Percentiles rank a stretch among this genome's conserved stretches.
These are phyloP conservation scores for Dorcus hopei DNA, from an alignment of 2,888 invertebrate species.

Conservation along the genomic window DNA sequence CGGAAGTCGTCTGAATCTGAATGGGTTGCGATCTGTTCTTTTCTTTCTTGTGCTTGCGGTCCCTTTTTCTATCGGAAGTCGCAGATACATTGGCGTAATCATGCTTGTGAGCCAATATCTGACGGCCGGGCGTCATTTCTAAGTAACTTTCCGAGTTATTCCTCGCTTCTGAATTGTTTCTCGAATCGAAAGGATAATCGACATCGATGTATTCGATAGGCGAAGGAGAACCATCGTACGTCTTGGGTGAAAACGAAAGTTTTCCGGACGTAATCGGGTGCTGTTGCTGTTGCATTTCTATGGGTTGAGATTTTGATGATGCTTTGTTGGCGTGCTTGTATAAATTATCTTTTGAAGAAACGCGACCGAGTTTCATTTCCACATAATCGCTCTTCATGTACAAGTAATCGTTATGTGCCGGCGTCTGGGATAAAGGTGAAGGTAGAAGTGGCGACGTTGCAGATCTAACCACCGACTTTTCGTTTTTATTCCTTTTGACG, in stretches of 20 bases:
- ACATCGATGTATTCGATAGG: constrained; percentile 30
- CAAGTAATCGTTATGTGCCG: constrained; percentile 41
- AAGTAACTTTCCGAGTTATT: constrained; percentile 47
- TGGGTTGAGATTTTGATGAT: too few species aligned
- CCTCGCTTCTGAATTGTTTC: constrained; percentile 15
- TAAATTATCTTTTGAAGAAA: too few species aligned
- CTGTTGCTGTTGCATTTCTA: not conserved
- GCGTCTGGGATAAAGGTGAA: constrained; percentile 12
- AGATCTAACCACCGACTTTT: not conserved
- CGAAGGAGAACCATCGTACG: constrained; percentile 25
- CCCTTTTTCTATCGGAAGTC: constrained; percentile 36
- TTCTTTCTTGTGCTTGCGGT: constrained; percentile 43
- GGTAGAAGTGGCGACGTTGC: constrained; percentile 5
- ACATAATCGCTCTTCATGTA: constrained; percentile 39
- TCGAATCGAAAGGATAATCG: constrained; percentile 33
- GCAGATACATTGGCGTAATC: not conserved
- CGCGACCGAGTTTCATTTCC: not conserved
- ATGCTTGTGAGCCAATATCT: too few species aligned
- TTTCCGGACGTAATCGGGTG: constrained; percentile 19
- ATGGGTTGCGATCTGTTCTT: constrained; percentile 62
- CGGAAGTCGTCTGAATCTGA: constrained; percentile 53
- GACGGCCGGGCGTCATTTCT: constrained; percentile 49
- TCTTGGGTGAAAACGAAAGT: constrained; percentile 24
- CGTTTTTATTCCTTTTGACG: constrained; percentile 35
- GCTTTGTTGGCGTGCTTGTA: too few species aligned